Base-by-base conservation (phyloP, 2,113 vertebrate genomes). In the Calyptommatus sinebrachiatus region DNA sequence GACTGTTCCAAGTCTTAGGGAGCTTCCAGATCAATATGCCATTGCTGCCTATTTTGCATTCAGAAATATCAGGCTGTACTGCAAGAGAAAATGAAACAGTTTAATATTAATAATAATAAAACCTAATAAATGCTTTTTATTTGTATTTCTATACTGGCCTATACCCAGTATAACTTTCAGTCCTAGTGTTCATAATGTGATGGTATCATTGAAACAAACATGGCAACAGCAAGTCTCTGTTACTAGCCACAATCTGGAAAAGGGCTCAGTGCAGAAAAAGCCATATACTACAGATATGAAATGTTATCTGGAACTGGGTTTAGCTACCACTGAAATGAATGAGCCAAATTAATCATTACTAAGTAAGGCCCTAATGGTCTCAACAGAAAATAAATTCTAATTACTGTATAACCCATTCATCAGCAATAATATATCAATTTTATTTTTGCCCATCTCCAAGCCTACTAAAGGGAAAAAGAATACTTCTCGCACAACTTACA, bases 31-130 rank as follows among this genome's bases (percentile, higher is more conserved):
- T 62, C 73, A 81, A 21, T 6, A 41, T n/a, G 48, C 18, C 63
- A 26, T 8, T 6, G 10, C 11, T 31, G 65, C 8, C 9, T 62
- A 62, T 24, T 14, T 70, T 11, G 41, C 79, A 81, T 21, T 20
- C n/a, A 46, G 53, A 48, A 70, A 16, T 20, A 48, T 81, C 79
- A 46, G 79, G 79, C n/a, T 81, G 61, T 63, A 76, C 79, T 81
- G 73, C 12, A 75, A 62, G 41, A 46, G n/a, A 45, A 22, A 62
- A 76, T 45, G 21, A 60, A 28, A 81, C 16, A 57, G 14, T 14
- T 57, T 18, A 57, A 16, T 57, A 57, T 57, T 57, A 57, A 57
- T 14, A 41, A 41, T 41, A 41, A 41, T 41, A 5, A 41, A 41
- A 41, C 35, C 35, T 41, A 41, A 41, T 41, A 41, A 41, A 41